phyloP scores from a whole-genome alignment of 2,113 vertebrate species.

The Jaculus jaculus region DNA sequence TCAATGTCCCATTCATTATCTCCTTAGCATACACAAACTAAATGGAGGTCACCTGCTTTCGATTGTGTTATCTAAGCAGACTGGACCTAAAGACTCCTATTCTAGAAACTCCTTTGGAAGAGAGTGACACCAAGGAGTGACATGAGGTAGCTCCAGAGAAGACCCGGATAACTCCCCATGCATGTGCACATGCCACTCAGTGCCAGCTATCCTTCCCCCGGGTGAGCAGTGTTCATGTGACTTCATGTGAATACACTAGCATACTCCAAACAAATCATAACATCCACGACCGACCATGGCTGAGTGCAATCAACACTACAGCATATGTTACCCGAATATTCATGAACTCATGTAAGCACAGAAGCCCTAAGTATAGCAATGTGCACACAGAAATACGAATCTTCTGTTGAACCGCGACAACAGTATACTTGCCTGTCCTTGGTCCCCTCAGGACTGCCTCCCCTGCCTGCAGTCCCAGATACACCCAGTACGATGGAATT shows the following conservation, averaged over 20 bases:
- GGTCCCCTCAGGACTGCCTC: slow-evolving; percentile 16
- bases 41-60: background rate
- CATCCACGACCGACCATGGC: background rate
- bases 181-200: background rate
- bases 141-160: background rate
- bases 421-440: background rate
- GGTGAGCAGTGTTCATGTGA: background rate
- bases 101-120: slow-evolving; percentile 15
- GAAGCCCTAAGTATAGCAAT: background rate
- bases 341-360: background rate
- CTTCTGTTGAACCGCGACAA: background rate
- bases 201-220: background rate
- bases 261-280: background rate
- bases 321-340: background rate
- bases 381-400: background rate
- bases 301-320: background rate
- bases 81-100: slow-evolving; percentile 13
- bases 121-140: background rate
- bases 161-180: background rate
- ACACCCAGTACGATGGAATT: background rate
- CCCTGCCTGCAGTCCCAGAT: background rate
- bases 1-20: background rate
- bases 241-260: background rate
- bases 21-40: background rate
- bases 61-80: background rate